A percentile compares a stretch with the other conserved stretches of the same genome.
These are phyloP conservation scores for Hemicrepidius hirtus DNA, from an alignment of 2,888 invertebrate genomes.

Conservation along the genomic window DNA sequence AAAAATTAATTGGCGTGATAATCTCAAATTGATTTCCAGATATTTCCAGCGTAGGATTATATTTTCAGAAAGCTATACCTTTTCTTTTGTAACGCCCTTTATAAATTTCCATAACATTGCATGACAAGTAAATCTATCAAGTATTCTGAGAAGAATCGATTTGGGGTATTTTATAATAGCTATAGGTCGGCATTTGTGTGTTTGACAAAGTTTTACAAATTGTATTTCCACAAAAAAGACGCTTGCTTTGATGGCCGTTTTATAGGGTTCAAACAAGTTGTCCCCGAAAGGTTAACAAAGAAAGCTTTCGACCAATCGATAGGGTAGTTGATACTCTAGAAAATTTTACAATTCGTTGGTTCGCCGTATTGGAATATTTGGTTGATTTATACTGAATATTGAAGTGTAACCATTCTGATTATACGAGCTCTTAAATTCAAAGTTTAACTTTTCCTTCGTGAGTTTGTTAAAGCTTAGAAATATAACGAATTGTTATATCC, in stretches of 20 bases:
- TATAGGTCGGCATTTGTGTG: slow-evolving; percentile 28
- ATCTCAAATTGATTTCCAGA: too few species aligned
- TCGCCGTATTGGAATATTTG: slow-evolving; percentile 37
- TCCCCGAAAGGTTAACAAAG: slow-evolving; percentile 44
- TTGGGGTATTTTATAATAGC: slow-evolving; percentile 12
- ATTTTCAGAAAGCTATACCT: too few species aligned
- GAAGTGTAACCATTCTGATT: not conserved
- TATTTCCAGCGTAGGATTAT: too few species aligned
- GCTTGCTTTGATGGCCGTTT: slow-evolving; percentile 40
- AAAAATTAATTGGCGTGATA: too few species aligned
- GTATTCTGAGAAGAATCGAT: too few species aligned
- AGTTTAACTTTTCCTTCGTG: not conserved
- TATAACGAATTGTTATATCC: too few species aligned
- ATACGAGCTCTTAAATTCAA: not conserved
- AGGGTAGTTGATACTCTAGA: slow-evolving; percentile 37
- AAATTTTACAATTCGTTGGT: slow-evolving; percentile 42
- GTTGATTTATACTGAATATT: slow-evolving; percentile 34
- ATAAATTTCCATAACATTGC: too few species aligned
- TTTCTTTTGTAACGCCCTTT: too few species aligned
- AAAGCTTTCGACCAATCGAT: slow-evolving; percentile 42
- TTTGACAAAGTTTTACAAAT: slow-evolving; percentile 43
- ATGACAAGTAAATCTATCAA: too few species aligned
- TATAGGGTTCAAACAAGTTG: slow-evolving; percentile 44
- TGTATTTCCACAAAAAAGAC: slow-evolving; percentile 36
- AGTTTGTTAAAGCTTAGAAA: too few species aligned